Evolutionary conservation across 2,888 invertebrate species (phyloP), one percentile per base, ranked within the genome.

Genomic region (Tanytarsus gracilentus): DNA sequence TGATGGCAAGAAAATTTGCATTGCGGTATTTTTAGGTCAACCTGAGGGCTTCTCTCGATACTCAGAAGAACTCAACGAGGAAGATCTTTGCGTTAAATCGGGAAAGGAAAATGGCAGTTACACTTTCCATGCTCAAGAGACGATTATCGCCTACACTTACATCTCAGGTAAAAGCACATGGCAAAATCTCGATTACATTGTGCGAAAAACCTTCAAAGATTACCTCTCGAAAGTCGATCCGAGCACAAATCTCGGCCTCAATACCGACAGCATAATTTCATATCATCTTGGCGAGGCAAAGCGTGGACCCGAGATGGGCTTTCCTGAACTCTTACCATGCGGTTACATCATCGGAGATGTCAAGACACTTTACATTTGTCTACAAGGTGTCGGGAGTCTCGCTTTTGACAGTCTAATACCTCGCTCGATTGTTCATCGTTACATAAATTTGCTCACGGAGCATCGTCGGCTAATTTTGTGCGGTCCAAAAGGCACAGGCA

Each of bases 391-490:
- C 21, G 87, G 87, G 8, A 86, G 86, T 68, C 77, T 99, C 67
- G 91, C 94, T 6, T 95, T 97, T 71, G 95, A 97, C 74, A 95
- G 95, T 61, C 79, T 97, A 64, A 94, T 96, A 73, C 96, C 97
- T 65, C 90, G 95, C 77, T 90, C 94, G 68, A 93, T 96, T 68
- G 88, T 98, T 60, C 94, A 96, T 76, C 85, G 97, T 72, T 89
- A 91, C 69, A 83, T 92, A 51, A 85, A 86, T n/a, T 77, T 96
- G 60, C 76, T 99, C 64, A 84, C 89, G 55, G 96, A 97, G 69
- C 95, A 97, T 72, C 80, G 95, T 25, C 78, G 98, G 50, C 84
- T 99, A 63, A 96, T 99, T 64, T 77, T 99, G 14, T 97, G 95
- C 74, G 98, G 98, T 0, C 96, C 97, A 1, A 89, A 89, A 68